A percentile compares a stretch with the other conserved stretches of the same genome.
These are phyloP conservation scores for Pristionchus entomophagus DNA, from an alignment of 2,888 invertebrate species.

Conservation along the genomic window DNA sequence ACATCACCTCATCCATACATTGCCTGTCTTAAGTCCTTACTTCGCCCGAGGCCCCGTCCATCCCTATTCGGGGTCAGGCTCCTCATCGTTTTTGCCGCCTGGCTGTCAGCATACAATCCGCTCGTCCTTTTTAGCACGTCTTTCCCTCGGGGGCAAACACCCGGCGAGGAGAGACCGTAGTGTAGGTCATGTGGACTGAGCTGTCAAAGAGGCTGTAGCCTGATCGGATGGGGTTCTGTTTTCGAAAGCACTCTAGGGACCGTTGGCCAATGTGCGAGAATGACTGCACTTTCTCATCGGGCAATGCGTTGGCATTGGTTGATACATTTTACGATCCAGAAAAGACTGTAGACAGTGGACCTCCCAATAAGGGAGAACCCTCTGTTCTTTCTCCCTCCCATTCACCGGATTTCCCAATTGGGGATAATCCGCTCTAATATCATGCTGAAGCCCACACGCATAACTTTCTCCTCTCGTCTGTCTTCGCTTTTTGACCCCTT, in stretches of 20 bases:
- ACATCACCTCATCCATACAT: no score
- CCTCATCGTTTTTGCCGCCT: neutral
- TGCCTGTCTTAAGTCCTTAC: neutral
- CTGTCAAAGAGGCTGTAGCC: neutral
- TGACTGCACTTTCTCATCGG: no score
- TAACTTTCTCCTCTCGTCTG: constrained; percentile 27
- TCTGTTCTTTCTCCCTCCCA: neutral
- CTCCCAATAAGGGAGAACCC: no score
- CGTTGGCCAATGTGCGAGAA: no score
- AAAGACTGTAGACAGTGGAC: no score
- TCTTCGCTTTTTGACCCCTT: neutral
- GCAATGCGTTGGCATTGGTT: no score
- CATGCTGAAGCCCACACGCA: neutral
- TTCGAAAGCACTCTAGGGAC: no score
- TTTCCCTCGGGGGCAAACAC: neutral
- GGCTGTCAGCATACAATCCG: neutral
- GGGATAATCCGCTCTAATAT: constrained; percentile 16
- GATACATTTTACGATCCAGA: no score
- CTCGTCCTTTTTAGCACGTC: neutral
- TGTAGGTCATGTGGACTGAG: neutral
- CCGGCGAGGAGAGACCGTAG: neutral
- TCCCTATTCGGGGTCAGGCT: constrained; percentile 10
- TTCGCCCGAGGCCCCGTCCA: neutral
- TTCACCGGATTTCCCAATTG: constrained; percentile 14
- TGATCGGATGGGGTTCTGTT: neutral